Evolutionary conservation across 1,140 invertebrate species (phyloP).

Genomic region (Elymnias hypermnestra): DNA sequence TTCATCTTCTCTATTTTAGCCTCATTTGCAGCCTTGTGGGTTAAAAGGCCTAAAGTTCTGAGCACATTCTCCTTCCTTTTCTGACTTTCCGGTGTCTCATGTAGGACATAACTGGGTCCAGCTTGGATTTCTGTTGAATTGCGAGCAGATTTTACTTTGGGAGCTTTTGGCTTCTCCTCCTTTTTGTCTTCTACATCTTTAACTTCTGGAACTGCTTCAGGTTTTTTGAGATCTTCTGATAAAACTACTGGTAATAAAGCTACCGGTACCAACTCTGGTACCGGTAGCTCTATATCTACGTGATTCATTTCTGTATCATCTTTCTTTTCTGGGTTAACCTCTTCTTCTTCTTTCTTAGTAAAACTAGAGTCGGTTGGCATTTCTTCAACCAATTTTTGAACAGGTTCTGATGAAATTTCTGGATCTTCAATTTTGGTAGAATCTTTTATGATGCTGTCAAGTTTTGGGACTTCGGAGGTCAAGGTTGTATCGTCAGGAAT

Average conservation of each 20-base stretch:
- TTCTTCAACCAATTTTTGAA: neutral
- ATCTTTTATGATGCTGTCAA: constrained; percentile 22
- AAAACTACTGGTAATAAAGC: too few species aligned
- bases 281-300: constrained; percentile 9
- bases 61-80: constrained; percentile 80
- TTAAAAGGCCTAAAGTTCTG: constrained; percentile 80
- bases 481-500: constrained; percentile 40
- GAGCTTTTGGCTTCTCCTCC: constrained; percentile 19
- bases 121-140: constrained; percentile 46
- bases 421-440: constrained; percentile 6
- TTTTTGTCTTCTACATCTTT: neutral
- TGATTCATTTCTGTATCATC: constrained; percentile 7
- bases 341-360: neutral
- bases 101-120: constrained; percentile 49
- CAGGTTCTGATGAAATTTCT: too few species aligned
- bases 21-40: constrained; percentile 78
- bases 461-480: constrained; percentile 40
- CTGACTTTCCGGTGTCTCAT: constrained; percentile 77
- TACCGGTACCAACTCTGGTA: too few species aligned
- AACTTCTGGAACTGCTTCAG: neutral
- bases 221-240: too few species aligned
- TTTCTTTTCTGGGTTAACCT: neutral
- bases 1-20: constrained; percentile 75
- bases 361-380: neutral
- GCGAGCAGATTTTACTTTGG: constrained; percentile 43